phyloP scores from a whole-genome alignment of 2,888 invertebrate species.

The Alcis repandata region DNA sequence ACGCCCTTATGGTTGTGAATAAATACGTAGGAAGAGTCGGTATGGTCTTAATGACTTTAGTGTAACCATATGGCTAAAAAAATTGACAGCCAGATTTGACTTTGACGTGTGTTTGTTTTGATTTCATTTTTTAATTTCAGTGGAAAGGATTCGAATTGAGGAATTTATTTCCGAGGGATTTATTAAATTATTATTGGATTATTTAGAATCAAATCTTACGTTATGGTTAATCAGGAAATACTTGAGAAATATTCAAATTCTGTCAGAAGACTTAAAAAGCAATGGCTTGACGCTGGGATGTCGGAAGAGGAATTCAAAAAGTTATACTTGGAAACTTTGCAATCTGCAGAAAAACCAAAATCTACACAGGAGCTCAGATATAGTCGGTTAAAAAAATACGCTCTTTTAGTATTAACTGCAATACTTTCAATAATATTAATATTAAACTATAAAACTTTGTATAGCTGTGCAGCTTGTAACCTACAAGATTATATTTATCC shows the following conservation, averaged over 20 bases:
- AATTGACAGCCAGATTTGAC: too few species aligned
- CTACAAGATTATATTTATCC: slow-evolving; percentile 94
- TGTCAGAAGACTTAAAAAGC: slow-evolving; percentile 85
- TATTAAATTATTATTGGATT: not conserved
- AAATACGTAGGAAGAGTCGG: too few species aligned
- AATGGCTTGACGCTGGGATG: slow-evolving; percentile 87
- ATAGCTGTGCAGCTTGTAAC: slow-evolving; percentile 89
- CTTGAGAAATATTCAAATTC: slow-evolving; percentile 81
- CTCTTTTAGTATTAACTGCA: slow-evolving; percentile 26
- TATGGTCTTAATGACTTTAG: too few species aligned
- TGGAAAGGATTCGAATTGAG: not conserved
- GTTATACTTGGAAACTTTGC: slow-evolving; percentile 82
- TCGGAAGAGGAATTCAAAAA: slow-evolving; percentile 88
- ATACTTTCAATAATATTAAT: slow-evolving; percentile 55
- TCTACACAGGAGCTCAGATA: not conserved
- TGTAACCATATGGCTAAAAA: too few species aligned
- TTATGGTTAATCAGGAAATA: slow-evolving; percentile 58
- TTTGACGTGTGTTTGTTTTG: too few species aligned
- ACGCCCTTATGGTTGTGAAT: too few species aligned
- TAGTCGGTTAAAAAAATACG: slow-evolving; percentile 22
- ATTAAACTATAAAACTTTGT: slow-evolving; percentile 87
- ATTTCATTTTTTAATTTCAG: too few species aligned
- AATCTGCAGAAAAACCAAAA: slow-evolving; percentile 63
- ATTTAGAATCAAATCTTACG: slow-evolving; percentile 5
- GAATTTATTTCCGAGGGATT: not conserved